Conservation (phyloP, 2,113 vertebrate species). For the Pyrgilauda ruficollis region DNA sequence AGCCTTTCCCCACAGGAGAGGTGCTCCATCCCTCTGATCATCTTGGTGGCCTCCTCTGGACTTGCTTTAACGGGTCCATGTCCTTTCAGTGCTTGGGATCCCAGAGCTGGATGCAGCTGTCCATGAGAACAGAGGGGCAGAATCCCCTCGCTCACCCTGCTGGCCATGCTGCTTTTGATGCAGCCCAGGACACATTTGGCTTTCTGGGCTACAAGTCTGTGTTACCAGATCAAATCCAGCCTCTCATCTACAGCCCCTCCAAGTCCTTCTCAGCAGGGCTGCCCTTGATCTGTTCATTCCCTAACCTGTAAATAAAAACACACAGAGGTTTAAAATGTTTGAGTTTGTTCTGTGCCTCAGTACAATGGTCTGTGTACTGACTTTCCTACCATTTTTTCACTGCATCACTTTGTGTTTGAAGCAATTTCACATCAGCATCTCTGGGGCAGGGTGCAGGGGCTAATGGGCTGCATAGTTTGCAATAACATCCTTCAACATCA, state of each 20-base stretch:
- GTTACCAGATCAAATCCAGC: neutral
- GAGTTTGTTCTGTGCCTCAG: neutral
- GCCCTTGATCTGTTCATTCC: neutral
- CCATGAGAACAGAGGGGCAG: neutral
- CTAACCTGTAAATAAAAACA: neutral
- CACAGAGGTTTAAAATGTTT: neutral
- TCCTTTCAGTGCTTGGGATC: neutral
- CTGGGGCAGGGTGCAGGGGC: neutral
- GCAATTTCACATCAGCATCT: neutral
- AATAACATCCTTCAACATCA: neutral
- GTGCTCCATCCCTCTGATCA: neutral
- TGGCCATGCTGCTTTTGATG: rapidly evolving
- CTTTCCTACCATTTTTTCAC: neutral
- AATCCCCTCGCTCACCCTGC: neutral
- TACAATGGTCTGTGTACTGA: neutral
- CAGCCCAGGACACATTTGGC: rapidly evolving
- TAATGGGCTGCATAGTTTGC: neutral
- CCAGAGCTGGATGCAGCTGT: neutral
- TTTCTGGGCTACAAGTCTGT: neutral
- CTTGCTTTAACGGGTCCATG: neutral
- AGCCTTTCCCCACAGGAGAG: neutral
- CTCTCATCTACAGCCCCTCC: neutral
- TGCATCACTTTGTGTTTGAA: neutral
- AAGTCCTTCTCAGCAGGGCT: neutral
- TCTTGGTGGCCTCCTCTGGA: neutral